A percentile compares a stretch with the other conserved stretches of the same genome.
Evolutionary conservation across 1,140 invertebrate genomes (phyloP).

Genomic region (Calycopis cecrops): DNA sequence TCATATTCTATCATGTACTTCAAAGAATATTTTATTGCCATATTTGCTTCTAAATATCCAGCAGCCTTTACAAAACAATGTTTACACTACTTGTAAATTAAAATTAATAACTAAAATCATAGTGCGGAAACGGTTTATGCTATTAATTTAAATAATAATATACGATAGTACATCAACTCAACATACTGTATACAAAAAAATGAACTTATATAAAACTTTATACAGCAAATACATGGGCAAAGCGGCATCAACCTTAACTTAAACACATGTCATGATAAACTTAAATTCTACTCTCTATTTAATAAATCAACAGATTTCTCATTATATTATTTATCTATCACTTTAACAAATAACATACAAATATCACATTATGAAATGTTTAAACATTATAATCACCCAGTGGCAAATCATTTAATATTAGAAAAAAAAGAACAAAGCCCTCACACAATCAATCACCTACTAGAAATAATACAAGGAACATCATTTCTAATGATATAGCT

Average conservation of each 20-base stretch:
- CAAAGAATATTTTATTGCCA: constrained; percentile 2
- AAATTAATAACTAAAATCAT: background rate
- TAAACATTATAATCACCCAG: constrained; percentile 50
- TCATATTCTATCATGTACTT: constrained; percentile 12
- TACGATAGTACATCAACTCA: constrained; percentile 21
- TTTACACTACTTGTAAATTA: constrained; percentile 3
- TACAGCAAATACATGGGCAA: constrained; percentile 52
- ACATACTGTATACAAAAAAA: constrained; percentile 1
- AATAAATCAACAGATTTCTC: constrained; percentile 57
- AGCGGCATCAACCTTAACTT: constrained; percentile 28
- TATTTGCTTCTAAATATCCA: background rate
- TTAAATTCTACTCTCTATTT: constrained; percentile 47
- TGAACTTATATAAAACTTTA: constrained; percentile 34
- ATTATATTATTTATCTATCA: constrained; percentile 52
- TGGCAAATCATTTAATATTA: constrained; percentile 34
- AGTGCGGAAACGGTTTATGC: background rate
- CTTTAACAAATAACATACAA: constrained; percentile 70
- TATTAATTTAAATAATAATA: constrained; percentile 6
- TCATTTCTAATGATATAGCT: background rate
- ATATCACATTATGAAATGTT: constrained; percentile 70
- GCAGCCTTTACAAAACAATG: constrained; percentile 9
- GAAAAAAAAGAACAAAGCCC: background rate
- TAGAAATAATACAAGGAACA: constrained; percentile 10
- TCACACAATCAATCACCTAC: no score
- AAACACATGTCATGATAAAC: constrained; percentile 57